These are phyloP conservation scores for Villa cingulata DNA, from an alignment of 2,888 invertebrate genomes.

Conservation along the genomic window DNA sequence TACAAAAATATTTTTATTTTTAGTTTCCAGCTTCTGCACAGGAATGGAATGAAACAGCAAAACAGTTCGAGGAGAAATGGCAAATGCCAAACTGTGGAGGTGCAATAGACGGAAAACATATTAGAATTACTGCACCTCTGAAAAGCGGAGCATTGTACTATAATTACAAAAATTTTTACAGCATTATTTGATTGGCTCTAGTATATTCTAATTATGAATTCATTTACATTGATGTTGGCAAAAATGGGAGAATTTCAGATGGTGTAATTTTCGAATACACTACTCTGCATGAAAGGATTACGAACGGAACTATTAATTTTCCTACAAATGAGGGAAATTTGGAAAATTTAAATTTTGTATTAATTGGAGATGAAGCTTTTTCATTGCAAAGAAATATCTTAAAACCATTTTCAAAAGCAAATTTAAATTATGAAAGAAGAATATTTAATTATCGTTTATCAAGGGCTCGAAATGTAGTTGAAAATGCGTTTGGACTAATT, in stretches of 20 bases:
- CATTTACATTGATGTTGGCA: conserved; percentile 1
- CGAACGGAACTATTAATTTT: conserved; percentile 2
- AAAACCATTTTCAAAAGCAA: conserved; percentile 1
- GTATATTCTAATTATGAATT: not conserved
- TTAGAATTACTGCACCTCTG: not conserved
- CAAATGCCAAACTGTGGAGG: not conserved
- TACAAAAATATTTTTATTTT: not conserved
- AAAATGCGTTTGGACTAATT: conserved; percentile 2
- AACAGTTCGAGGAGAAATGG: not conserved
- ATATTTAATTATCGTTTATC: conserved; percentile 1
- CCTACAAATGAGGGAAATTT: not conserved
- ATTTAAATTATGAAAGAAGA: conserved; percentile 1
- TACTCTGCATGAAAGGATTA: not conserved
- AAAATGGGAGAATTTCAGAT: conserved; percentile 3
- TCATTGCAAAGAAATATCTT: conserved; percentile 3
- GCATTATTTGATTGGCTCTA: not conserved
- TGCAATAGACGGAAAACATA: not conserved
- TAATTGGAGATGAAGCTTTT: conserved; percentile 4
- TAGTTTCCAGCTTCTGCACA: not conserved
- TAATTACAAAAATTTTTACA: conserved; percentile 2
- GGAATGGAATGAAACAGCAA: not conserved
- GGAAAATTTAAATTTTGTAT: not conserved
- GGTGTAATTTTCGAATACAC: not conserved
- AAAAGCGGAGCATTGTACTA: not conserved
- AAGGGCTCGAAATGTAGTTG: conserved; percentile 1